Percentiles rank a stretch among this genome's conserved stretches.
phyloP scores from a whole-genome alignment of 2,797 vertebrate species.

The Clarias fuscus region DNA sequence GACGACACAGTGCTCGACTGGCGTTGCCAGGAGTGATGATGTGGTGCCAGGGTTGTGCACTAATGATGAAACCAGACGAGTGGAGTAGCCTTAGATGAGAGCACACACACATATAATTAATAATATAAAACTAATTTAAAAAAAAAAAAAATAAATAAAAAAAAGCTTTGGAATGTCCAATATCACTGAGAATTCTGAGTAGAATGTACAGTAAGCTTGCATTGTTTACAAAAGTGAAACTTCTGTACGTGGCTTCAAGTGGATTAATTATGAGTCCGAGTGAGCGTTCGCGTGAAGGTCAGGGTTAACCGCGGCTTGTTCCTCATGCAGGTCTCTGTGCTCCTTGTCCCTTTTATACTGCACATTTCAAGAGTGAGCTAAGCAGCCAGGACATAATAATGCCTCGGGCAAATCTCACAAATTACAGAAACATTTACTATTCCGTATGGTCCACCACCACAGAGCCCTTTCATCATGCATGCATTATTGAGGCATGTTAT shows the following conservation, averaged over 20 bases:
- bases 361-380: constrained; percentile 46
- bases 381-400: constrained; percentile 59
- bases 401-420: constrained; percentile 57
- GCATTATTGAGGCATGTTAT: constrained; percentile 58
- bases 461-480: constrained; percentile 58
- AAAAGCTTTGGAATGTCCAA: background rate
- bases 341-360: constrained; percentile 47
- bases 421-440: constrained; percentile 67
- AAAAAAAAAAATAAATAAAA: constrained; percentile 1
- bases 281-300: background rate
- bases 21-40: constrained; percentile 19
- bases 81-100: background rate
- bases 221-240: constrained; percentile 5
- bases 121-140: too few species aligned
- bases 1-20: constrained; percentile 2
- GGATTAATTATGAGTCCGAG: constrained; percentile 25
- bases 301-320: constrained; percentile 24
- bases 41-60: constrained; percentile 25
- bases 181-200: background rate
- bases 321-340: constrained; percentile 28
- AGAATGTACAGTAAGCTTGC: background rate
- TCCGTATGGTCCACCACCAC: constrained; percentile 60
- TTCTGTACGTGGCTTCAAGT: constrained; percentile 33
- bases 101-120: background rate
- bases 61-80: constrained; percentile 53